Evolutionary conservation across 2,113 vertebrate species (phyloP), one percentile per base, ranked within the genome.

Genomic region (Anseranas semipalmata): DNA sequence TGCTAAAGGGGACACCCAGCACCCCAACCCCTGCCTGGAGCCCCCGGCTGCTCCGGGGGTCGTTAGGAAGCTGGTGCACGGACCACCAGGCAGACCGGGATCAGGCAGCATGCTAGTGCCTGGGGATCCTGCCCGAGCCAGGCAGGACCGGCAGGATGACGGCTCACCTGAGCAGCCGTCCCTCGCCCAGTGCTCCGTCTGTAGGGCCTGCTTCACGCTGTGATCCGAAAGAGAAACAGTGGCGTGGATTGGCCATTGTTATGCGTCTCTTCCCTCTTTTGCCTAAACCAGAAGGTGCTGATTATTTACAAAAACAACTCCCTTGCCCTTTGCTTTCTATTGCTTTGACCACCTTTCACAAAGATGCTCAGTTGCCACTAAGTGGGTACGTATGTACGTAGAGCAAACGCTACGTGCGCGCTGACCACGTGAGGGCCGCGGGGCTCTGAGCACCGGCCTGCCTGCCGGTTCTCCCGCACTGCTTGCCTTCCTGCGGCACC

Each of bases 81-180:
- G 48, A 19, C 48, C 21, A 20, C 12, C 41, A 12, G 41, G 12
- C 41, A 27, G 20, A 46, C 15, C 10, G 30, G 43, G 22, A 14
- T n/a, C 15, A 2, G 67, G 67, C 56, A 18, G 43, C 4, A 2
- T 14, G 22, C 18, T 2, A 1, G 22, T 18, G 22, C 62, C 17
- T 5, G 15, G 5, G 2, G 8, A 8, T 28, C 60, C 1, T 1
- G 52, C 43, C 43, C 11, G 5, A 37, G n/a, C 41, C 7, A 14
- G 20, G 48, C 32, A 17, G 7, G 45, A 50, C 10, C 45, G 11
- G 22, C 0, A 5, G 43, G 24, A 15, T 16, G 43, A 20, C 9
- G 2, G 13, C 41, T 41, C 62, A 1, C 43, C 15, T 15, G 30
- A 15, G 6, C 25, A 8, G 24, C 24, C 25, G 5, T 11, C 43